Conservation (phyloP, 2,113 vertebrate genomes). For the Halcyon malimbica region DNA sequence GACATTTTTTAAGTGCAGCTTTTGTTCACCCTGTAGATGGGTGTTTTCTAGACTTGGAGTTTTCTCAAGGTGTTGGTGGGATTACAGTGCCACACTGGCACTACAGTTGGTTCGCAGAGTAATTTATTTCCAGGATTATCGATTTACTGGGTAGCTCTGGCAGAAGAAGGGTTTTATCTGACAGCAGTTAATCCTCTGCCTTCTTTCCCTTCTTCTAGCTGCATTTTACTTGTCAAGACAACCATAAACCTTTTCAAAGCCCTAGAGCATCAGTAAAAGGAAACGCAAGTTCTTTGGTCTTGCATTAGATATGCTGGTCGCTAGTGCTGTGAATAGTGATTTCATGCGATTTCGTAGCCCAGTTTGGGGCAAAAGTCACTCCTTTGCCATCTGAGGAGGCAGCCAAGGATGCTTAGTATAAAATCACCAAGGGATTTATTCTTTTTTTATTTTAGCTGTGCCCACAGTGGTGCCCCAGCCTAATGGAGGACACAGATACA, state of each 20-base stretch:
- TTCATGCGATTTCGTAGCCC: not conserved
- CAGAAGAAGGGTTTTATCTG: not conserved
- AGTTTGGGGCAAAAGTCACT: not conserved
- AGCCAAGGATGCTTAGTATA: not conserved
- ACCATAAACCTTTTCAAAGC: accelerated
- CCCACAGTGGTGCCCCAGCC: not conserved
- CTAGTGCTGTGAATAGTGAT: not conserved
- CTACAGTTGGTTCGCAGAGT: not conserved
- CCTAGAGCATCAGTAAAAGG: not conserved
- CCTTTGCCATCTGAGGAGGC: not conserved
- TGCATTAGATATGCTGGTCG: not conserved
- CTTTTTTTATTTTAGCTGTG: not conserved
- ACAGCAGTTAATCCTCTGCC: not conserved
- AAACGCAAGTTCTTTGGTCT: not conserved
- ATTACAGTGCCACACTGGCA: not conserved
- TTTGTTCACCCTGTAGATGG: not conserved
- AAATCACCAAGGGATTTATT: not conserved
- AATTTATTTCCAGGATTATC: not conserved
- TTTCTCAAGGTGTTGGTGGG: not conserved
- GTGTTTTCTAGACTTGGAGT: not conserved
- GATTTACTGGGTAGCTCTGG: not conserved
- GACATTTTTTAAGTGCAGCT: not conserved
- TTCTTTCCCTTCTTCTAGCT: not conserved
- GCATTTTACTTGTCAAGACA: not conserved
- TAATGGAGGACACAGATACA: not conserved